Evolutionary conservation across 2,113 vertebrate species (phyloP), one percentile per base, ranked within the genome.

Genomic region (Barnardius zonarius): DNA sequence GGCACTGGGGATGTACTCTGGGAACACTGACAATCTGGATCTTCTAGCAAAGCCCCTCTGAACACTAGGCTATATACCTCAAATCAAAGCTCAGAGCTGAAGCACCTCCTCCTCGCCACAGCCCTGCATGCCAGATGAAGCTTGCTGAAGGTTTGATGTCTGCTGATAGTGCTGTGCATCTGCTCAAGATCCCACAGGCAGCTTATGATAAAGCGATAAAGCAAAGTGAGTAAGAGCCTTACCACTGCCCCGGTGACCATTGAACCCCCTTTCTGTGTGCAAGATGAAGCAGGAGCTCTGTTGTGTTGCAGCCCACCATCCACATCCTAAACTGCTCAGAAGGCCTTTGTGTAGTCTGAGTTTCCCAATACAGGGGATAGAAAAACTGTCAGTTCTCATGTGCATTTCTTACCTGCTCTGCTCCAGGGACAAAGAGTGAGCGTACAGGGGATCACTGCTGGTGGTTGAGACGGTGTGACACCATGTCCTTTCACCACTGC

Each of bases 151-250:
- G 11, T 57, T 63, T 54, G 52, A 28, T 62, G 13, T 37, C 54
- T 51, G 48, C 28, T 51, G 74, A 11, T 23, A 44, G 31, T 6
- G 37, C 5, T 54, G 13, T 30, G 61, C n/a, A 20, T 43, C 59
- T 83, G 61, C 31, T n/a, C 46, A 54, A 31, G 59, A 52, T 46
- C n/a, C n/a, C 28, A 27, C 62, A 28, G 48, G 52, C 15, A 62
- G 61, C 22, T 73, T 54, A 14, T 9, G n/a, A 49, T 14, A 41
- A 72, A 68, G 22, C 20, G 64, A n/a, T 13, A 69, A 17, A 0
- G 0, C 0, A 0, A 63, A 37, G 27, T 19, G 7, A 92, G 12
- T 24, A 55, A 68, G 5, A 41, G 10, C 37, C 20, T 66, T 44
- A 16, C 20, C 17, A 66, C 13, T 9, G 5, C 22, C 35, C 39